Evolutionary conservation across 2,888 invertebrate species (phyloP).

Genomic region (Aleiodes leptofemur): DNA sequence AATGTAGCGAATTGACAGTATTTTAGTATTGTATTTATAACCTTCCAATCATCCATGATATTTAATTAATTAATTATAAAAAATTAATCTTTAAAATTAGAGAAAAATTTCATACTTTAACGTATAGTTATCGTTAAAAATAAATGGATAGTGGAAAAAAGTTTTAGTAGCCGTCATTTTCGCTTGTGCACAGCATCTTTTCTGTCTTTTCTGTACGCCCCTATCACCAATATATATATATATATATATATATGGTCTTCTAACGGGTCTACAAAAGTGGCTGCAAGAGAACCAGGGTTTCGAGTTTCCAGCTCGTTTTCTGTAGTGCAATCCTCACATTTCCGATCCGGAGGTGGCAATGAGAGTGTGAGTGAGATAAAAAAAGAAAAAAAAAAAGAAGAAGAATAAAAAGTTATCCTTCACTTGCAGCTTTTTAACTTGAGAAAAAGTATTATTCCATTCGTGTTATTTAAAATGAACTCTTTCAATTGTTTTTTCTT

Average conservation of each 20-base stretch:
- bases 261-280: conserved; percentile 12
- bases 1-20: too few species aligned
- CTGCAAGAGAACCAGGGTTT: conserved; percentile 2
- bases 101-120: too few species aligned
- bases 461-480: too few species aligned
- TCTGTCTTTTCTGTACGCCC: neutral
- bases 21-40: too few species aligned
- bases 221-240: conserved; percentile 1
- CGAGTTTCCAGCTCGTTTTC: conserved; percentile 26
- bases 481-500: too few species aligned
- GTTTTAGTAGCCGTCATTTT: conserved; percentile 18
- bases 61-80: too few species aligned
- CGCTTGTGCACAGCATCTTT: conserved; percentile 1
- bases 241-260: neutral
- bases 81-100: too few species aligned
- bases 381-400: neutral
- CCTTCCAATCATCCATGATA: too few species aligned
- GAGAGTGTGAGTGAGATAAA: neutral
- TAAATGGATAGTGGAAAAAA: neutral
- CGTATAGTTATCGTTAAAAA: too few species aligned
- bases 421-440: conserved; percentile 22
- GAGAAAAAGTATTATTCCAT: conserved; percentile 2
- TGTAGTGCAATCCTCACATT: conserved; percentile 24
- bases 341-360: conserved; percentile 16
- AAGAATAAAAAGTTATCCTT: conserved; percentile 17